phyloP scores from a whole-genome alignment of 2,797 vertebrate species.

The Kryptopterus vitreolus region DNA sequence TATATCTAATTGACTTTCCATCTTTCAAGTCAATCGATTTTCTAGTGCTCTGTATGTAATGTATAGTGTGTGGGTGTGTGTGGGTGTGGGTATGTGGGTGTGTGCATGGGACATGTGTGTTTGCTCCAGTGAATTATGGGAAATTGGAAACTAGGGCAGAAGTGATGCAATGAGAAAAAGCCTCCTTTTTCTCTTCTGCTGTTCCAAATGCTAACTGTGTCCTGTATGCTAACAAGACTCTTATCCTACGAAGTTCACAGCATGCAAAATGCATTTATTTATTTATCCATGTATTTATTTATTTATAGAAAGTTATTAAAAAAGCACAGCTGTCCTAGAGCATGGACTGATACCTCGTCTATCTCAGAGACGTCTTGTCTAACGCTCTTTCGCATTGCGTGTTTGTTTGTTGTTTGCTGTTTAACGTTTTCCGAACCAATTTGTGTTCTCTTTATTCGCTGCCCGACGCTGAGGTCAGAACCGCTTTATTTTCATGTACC shows the following conservation, averaged over 20 bases:
- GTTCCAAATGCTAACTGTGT: background rate
- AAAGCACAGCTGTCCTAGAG: no score
- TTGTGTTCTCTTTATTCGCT: background rate
- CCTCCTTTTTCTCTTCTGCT: background rate
- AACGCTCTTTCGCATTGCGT: no score
- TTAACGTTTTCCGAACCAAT: background rate
- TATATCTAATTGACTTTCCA: background rate
- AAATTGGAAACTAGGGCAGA: conserved; percentile 53
- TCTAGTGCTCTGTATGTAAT: background rate
- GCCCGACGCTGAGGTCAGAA: background rate
- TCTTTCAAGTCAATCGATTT: background rate
- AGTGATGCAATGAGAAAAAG: conserved; percentile 30
- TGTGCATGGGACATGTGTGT: background rate
- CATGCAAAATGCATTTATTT: no score
- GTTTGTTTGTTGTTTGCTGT: background rate
- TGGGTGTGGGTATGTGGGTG: conserved; percentile 7
- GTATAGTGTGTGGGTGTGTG: conserved; percentile 10
- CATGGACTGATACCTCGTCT: no score
- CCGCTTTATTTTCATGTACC: background rate
- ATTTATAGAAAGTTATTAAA: background rate
- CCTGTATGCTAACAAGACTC: background rate
- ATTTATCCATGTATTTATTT: background rate
- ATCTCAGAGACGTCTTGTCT: no score
- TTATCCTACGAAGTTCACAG: background rate
- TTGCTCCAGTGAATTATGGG: conserved; percentile 30